phyloP scores from a whole-genome alignment of 2,113 vertebrate genomes.

The Myotis davidii region DNA sequence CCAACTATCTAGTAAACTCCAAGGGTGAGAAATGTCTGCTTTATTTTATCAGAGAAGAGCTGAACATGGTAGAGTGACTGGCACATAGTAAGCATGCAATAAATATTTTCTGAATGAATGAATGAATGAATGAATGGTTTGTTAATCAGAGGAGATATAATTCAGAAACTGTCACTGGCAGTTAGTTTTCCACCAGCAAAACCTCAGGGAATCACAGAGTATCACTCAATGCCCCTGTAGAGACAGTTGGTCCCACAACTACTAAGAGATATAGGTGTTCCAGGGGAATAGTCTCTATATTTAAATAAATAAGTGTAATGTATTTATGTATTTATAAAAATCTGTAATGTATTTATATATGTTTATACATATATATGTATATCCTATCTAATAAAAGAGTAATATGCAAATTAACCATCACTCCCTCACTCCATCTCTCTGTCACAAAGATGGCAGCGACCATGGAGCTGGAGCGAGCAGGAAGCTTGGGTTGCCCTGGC shows the following conservation, averaged over 20 bases:
- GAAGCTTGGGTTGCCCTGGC: too few relatives aligned
- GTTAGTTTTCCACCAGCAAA: background rate
- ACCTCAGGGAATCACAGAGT: background rate
- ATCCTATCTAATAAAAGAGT: too few relatives aligned
- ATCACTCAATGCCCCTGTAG: background rate
- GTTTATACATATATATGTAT: background rate
- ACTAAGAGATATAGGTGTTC: background rate
- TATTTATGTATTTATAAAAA: background rate
- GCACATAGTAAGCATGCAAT: background rate
- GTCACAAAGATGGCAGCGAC: too few relatives aligned
- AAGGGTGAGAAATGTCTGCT: background rate
- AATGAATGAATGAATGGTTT: background rate
- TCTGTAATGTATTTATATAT: background rate
- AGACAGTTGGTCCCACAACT: background rate
- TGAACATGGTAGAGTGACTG: background rate
- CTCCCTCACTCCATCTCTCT: too few relatives aligned
- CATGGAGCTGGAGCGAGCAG: too few relatives aligned
- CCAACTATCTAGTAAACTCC: background rate
- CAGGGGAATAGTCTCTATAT: background rate
- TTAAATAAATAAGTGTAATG: background rate
- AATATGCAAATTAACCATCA: too few relatives aligned
- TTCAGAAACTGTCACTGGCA: background rate
- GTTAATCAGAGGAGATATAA: background rate
- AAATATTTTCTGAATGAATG: background rate
- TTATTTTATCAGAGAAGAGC: background rate